phyloP scores from a whole-genome alignment of 2,113 vertebrate species.

The Cavia aperea region DNA sequence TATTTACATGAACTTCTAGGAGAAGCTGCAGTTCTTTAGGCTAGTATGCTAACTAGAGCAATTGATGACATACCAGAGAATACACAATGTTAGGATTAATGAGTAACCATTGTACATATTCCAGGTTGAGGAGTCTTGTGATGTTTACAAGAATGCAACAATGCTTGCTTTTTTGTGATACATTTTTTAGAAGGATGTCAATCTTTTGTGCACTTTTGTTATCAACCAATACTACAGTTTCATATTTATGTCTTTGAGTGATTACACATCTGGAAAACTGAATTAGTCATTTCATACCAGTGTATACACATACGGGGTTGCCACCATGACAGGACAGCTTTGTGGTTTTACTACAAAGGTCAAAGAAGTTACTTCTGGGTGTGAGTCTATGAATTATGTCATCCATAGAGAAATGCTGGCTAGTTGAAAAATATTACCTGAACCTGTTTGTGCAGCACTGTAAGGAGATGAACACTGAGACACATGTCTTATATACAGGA shows the following conservation, averaged over 20 bases:
- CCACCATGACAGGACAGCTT: neutral
- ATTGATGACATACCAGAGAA: neutral
- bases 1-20: neutral
- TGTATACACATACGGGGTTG: neutral
- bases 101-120: neutral
- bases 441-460: neutral
- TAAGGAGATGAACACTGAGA: neutral
- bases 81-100: neutral
- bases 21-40: neutral
- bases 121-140: neutral
- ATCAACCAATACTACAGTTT: neutral
- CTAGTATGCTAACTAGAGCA: neutral
- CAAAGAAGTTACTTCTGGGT: neutral
- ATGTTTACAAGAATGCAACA: neutral
- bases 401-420: neutral
- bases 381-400: neutral
- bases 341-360: neutral
- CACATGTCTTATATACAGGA: neutral
- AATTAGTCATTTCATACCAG: neutral
- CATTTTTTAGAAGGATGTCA: neutral
- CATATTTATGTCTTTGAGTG: neutral
- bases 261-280: neutral
- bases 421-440: neutral
- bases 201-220: neutral
- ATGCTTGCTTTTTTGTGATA: neutral